phyloP scores from a whole-genome alignment of 2,797 vertebrate species.

The Caiman crocodilus region DNA sequence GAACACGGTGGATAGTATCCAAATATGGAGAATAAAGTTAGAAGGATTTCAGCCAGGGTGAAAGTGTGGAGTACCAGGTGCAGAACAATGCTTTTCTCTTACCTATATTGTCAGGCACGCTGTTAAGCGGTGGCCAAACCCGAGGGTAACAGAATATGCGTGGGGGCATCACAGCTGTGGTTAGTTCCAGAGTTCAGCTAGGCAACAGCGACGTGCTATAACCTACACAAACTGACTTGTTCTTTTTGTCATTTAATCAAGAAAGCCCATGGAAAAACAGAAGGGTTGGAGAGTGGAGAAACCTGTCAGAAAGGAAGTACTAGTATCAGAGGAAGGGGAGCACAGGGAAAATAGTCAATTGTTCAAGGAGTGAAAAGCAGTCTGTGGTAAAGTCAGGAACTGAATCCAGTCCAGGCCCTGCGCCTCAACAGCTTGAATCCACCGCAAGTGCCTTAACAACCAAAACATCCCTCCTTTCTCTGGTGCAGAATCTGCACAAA shows the following conservation, averaged over 20 bases:
- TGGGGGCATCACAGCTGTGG: background rate
- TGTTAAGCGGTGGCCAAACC: background rate
- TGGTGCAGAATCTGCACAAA: background rate
- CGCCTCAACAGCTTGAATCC: background rate
- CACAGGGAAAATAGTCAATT: background rate
- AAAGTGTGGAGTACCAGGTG: background rate
- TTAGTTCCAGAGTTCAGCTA: background rate
- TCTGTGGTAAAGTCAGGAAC: background rate
- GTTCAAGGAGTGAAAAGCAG: background rate
- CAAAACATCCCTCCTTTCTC: background rate
- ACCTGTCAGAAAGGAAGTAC: background rate
- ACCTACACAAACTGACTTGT: background rate
- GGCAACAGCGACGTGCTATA: rapidly evolving
- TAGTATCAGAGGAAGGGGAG: background rate
- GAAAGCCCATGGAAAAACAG: background rate
- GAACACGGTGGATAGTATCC: background rate
- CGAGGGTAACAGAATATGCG: background rate
- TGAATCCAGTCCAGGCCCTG: background rate
- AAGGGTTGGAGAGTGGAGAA: background rate
- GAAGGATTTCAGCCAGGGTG: background rate
- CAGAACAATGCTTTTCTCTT: background rate
- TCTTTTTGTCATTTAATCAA: background rate
- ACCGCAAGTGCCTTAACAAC: background rate
- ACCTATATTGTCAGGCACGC: background rate
- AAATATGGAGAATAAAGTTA: background rate